Conservation (phyloP, 2,888 invertebrate genomes). For the Tachina lurida region DNA sequence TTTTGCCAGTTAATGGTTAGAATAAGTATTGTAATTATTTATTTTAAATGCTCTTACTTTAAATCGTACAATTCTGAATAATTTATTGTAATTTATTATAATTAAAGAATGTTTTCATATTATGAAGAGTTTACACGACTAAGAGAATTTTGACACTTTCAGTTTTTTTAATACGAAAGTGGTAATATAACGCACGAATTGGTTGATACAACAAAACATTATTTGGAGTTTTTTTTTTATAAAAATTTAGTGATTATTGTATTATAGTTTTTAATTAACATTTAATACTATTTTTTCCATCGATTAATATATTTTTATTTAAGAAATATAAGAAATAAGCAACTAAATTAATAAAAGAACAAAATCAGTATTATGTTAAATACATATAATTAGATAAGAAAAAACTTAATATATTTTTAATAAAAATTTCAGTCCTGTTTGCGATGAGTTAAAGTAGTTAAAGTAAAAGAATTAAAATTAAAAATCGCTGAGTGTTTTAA, state of each 20-base stretch:
- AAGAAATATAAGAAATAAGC: conserved; percentile 3
- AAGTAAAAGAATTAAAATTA: conserved; percentile 6
- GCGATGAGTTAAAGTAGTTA: neutral
- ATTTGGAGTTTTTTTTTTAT: conserved; percentile 24
- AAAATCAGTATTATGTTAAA: conserved; percentile 15
- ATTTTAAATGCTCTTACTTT: conserved; percentile 45
- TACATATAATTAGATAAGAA: conserved; percentile 3
- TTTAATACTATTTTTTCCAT: conserved; percentile 37
- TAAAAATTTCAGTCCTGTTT: conserved; percentile 48
- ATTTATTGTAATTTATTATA: conserved; percentile 20
- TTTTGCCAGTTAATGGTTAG: conserved; percentile 19
- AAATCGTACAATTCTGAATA: conserved; percentile 45
- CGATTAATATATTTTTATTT: conserved; percentile 20
- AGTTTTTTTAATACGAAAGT: conserved; percentile 25
- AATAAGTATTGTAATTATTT: conserved; percentile 45
- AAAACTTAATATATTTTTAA: conserved; percentile 9
- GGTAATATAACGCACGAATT: conserved; percentile 57
- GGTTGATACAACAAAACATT: conserved; percentile 63
- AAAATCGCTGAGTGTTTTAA: conserved; percentile 61
- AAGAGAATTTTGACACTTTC: conserved; percentile 48
- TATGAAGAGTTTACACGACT: conserved; percentile 26
- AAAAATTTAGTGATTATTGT: conserved; percentile 51
- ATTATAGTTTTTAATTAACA: conserved; percentile 11
- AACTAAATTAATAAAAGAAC: conserved; percentile 14
- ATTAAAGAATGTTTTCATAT: conserved; percentile 11